These are phyloP conservation scores for Chymomyza costata DNA, from an alignment of 1,140 invertebrate genomes.

Conservation along the genomic window DNA sequence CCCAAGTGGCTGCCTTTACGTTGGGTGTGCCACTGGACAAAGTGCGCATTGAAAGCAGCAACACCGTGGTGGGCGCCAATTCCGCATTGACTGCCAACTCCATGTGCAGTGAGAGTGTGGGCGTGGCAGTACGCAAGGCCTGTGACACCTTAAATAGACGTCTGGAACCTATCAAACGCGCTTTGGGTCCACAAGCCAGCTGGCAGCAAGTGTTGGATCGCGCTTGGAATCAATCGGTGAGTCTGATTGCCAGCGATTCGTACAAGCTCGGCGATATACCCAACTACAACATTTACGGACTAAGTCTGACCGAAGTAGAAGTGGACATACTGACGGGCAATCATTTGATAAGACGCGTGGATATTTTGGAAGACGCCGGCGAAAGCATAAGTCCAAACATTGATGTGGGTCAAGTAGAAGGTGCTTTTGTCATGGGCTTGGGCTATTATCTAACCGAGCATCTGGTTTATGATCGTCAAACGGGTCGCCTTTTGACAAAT, in stretches of 20 bases:
- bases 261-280: conserved; percentile 66
- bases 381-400: conserved; percentile 82
- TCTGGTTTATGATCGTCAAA: conserved; percentile 79
- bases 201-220: conserved; percentile 82
- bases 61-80: conserved; percentile 81
- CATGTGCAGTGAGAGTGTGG: conserved; percentile 82
- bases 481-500: conserved; percentile 83
- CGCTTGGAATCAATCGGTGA: conserved; percentile 79
- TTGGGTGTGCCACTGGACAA: conserved; percentile 83
- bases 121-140: conserved; percentile 81
- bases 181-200: conserved; percentile 76
- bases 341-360: conserved; percentile 79
- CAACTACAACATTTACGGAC: conserved; percentile 78
- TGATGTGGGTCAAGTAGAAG: conserved; percentile 87
- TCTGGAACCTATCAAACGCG: conserved; percentile 79
- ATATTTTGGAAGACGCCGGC: conserved; percentile 85
- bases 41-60: conserved; percentile 81
- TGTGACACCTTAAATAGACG: conserved; percentile 81
- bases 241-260: conserved; percentile 79
- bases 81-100: conserved; percentile 81
- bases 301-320: conserved; percentile 81
- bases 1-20: conserved; percentile 85
- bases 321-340: conserved; percentile 85
- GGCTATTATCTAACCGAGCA: conserved; percentile 86
- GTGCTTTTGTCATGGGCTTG: conserved; percentile 88